These are phyloP conservation scores for Hydrozoanthus gracilis DNA, from an alignment of 92 coral and sea anemone species.

Conservation along the genomic window DNA sequence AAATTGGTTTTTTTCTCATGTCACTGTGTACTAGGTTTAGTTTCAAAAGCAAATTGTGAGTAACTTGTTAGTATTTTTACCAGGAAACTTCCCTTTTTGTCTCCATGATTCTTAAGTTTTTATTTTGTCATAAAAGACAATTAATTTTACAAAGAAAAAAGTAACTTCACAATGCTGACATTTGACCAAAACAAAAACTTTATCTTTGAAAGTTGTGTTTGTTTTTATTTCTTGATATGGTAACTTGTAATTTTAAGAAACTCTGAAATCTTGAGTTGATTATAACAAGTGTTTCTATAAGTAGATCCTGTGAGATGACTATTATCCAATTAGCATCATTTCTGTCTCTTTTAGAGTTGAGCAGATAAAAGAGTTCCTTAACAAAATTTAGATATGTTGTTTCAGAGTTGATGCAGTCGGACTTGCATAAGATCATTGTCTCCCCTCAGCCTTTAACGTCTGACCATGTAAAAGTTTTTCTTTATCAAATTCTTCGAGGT, in stretches of 20 bases:
- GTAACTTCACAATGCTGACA: background rate
- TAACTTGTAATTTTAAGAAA: background rate
- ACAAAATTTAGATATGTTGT: slow-evolving; percentile 86
- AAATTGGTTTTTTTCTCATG: background rate
- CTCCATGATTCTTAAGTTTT: background rate
- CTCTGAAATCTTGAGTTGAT: background rate
- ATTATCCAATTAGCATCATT: background rate
- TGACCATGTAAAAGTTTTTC: slow-evolving; percentile 99
- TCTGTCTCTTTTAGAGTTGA: background rate
- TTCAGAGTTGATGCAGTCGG: slow-evolving; percentile 99
- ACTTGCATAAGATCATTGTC: slow-evolving; percentile 95
- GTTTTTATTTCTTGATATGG: background rate
- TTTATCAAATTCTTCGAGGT: slow-evolving; percentile 98
- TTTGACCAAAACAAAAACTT: background rate
- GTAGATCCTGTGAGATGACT: background rate
- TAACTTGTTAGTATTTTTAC: background rate
- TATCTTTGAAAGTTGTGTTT: background rate
- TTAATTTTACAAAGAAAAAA: background rate
- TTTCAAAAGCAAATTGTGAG: background rate
- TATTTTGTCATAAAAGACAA: background rate
- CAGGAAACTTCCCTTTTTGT: background rate
- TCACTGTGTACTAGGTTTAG: background rate
- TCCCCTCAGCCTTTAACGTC: slow-evolving; percentile 98
- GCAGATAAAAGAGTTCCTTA: slow-evolving; percentile 35
- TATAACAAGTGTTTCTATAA: background rate